Evolutionary conservation across 2,888 invertebrate species (phyloP).

Genomic region (Diloba caeruleocephala): DNA sequence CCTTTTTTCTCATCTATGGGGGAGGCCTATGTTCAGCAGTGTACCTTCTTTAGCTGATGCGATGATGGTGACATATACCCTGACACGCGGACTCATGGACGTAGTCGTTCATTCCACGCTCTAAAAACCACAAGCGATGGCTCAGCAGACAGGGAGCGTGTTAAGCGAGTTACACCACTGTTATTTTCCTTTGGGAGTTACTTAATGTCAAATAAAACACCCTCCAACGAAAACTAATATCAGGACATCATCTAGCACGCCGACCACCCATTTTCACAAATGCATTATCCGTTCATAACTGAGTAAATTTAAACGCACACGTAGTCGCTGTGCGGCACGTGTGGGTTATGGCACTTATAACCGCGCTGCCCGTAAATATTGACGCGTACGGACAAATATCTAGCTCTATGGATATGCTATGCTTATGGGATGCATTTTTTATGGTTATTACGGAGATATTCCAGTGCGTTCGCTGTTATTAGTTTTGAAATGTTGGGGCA

Average conservation of each 20-base stretch:
- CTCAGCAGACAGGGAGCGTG: too few species aligned
- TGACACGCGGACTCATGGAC: too few species aligned
- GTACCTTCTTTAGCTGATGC: too few species aligned
- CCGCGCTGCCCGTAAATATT: constrained; percentile 34
- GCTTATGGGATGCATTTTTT: constrained; percentile 45
- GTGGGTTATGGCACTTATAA: constrained; percentile 41
- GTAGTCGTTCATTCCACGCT: too few species aligned
- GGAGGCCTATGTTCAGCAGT: too few species aligned
- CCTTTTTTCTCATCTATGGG: too few species aligned
- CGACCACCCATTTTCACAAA: constrained; percentile 28
- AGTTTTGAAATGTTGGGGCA: constrained; percentile 31
- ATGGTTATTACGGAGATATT: constrained; percentile 32
- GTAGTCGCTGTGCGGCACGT: constrained; percentile 31
- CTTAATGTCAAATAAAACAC: constrained; percentile 38
- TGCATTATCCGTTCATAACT: constrained; percentile 51
- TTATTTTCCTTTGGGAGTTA: background rate
- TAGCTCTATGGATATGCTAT: constrained; percentile 27
- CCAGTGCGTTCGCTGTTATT: constrained; percentile 48
- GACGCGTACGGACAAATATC: constrained; percentile 29
- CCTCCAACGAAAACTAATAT: background rate
- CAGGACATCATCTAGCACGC: constrained; percentile 23
- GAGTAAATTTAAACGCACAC: constrained; percentile 34
- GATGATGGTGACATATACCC: too few species aligned
- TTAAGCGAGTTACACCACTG: background rate
- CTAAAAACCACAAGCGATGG: too few species aligned